Evolutionary conservation across 2,113 vertebrate species (phyloP), one percentile per base, ranked within the genome.

Genomic region (Pheucticus melanocephalus): DNA sequence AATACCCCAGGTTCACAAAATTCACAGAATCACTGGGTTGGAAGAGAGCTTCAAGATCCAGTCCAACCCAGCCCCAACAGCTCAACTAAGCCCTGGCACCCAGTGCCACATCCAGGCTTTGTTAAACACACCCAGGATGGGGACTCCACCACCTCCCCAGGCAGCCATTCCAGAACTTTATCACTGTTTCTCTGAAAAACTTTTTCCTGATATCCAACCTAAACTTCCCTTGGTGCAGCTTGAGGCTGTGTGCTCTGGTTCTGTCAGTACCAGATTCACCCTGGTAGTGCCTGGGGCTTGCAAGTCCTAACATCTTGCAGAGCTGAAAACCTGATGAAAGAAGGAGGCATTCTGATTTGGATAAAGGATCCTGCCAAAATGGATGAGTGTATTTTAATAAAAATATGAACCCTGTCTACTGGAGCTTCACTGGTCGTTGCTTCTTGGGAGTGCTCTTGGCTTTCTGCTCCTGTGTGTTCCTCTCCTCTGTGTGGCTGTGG

Each of bases 381-480:
- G 53, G 37, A 40, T 79, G 35, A 31, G 33, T 21, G 31, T 61
- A 5, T 19, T 79, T 71, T 11, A 5, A 30, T 19, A 1, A 27
- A 90, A 88, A 8, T 11, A 27, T 7, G 24, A 89, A 59, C 11
- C 22, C 42, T 60, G 27, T 78, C 68, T 35, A 3, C 65, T 71
- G 33, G 33, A 75, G 73, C 57, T 85, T 61, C 33, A 4, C 28
- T 79, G 70, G 17, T 68, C 24, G 7, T 27, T 66, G 77, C 42
- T 73, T 73, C 35, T 53, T 82, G 53, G 37, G 73, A 64, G 15
- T 63, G 69, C 90, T 89, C 81, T 81, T 94, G 65, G 31, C 57
- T 93, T 47, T 37, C 39, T 66, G 3, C 54, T 89, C 53, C 70
- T 63, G 25, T 71, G 27, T 51, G 28, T 82, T 89, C 40, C 10